Evolutionary conservation across 2,113 vertebrate species (phyloP).

Genomic region (Paradisaea rubra): DNA sequence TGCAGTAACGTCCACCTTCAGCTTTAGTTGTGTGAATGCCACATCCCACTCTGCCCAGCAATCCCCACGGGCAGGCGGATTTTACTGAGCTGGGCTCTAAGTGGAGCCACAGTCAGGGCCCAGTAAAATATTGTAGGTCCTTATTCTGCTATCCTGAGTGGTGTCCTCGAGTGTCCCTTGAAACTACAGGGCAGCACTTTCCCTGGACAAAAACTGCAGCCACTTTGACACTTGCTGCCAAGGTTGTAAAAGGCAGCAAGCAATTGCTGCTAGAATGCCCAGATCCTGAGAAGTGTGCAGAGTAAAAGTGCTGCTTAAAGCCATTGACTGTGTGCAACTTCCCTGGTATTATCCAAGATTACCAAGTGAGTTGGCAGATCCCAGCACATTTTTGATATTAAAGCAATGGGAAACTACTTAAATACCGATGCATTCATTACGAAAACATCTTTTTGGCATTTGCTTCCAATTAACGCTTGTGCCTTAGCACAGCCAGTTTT

Average conservation of each 20-base stretch:
- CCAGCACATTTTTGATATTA: not conserved
- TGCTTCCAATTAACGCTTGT: not conserved
- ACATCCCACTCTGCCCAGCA: not conserved
- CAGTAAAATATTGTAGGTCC: not conserved
- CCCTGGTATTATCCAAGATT: not conserved
- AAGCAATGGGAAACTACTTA: constrained; percentile 8
- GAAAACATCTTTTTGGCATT: constrained; percentile 39
- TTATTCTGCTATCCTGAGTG: not conserved
- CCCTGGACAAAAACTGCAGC: not conserved
- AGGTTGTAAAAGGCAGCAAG: not conserved
- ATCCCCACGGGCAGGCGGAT: not conserved
- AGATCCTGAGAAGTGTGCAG: not conserved
- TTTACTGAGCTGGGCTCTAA: not conserved
- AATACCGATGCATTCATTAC: not conserved
- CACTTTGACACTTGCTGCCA: not conserved
- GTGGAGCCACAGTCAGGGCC: not conserved
- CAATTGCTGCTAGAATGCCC: not conserved
- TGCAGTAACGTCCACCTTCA: not conserved
- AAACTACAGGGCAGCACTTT: not conserved
- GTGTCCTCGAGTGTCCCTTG: not conserved
- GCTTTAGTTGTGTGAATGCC: not conserved
- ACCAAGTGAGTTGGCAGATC: not conserved
- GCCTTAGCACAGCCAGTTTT: not conserved
- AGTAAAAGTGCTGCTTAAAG: not conserved
- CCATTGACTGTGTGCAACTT: not conserved